phyloP scores from a whole-genome alignment of 2,888 invertebrate species.

The Dusona sp. region DNA sequence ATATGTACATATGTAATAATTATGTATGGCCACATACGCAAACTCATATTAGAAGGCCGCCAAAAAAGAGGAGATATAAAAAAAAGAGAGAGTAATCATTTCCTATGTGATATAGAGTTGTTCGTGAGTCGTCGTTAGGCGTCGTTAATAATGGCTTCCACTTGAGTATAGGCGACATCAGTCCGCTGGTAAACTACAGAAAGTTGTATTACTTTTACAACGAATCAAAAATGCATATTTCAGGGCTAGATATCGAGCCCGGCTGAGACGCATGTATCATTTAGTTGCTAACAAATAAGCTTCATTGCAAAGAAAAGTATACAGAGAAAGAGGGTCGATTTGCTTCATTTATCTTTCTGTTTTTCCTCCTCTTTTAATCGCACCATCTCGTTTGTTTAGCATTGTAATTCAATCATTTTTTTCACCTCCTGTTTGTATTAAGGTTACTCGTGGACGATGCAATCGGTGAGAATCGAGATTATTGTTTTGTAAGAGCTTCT shows the following conservation, averaged over 20 bases:
- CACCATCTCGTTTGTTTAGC: not conserved
- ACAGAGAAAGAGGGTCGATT: not conserved
- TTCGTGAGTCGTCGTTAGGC: slow-evolving; percentile 52
- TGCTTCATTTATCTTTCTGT: not conserved
- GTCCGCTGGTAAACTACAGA: slow-evolving; percentile 50
- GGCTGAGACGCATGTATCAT: not conserved
- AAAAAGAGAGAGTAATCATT: slow-evolving; percentile 30
- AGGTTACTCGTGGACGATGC: too few relatives aligned
- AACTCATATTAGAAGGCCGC: slow-evolving; percentile 40
- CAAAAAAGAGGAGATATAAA: slow-evolving; percentile 20
- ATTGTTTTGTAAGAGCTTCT: not conserved
- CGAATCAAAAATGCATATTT: slow-evolving; percentile 47
- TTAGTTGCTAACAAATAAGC: slow-evolving; percentile 12
- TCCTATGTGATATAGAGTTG: slow-evolving; percentile 63
- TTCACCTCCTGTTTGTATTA: not conserved
- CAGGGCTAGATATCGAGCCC: slow-evolving; percentile 30
- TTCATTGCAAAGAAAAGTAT: not conserved
- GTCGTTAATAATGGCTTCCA: slow-evolving; percentile 62
- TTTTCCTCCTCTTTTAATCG: not conserved
- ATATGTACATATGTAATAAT: not conserved
- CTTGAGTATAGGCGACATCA: slow-evolving; percentile 33
- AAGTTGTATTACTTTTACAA: slow-evolving; percentile 64
- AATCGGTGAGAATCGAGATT: not conserved
- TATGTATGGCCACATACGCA: slow-evolving; percentile 2
- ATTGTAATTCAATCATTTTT: slow-evolving; percentile 5